A percentile compares a stretch with the other conserved stretches of the same genome.
Evolutionary conservation across 2,113 vertebrate species (phyloP).

Genomic region (Zosterops hypoxanthus): DNA sequence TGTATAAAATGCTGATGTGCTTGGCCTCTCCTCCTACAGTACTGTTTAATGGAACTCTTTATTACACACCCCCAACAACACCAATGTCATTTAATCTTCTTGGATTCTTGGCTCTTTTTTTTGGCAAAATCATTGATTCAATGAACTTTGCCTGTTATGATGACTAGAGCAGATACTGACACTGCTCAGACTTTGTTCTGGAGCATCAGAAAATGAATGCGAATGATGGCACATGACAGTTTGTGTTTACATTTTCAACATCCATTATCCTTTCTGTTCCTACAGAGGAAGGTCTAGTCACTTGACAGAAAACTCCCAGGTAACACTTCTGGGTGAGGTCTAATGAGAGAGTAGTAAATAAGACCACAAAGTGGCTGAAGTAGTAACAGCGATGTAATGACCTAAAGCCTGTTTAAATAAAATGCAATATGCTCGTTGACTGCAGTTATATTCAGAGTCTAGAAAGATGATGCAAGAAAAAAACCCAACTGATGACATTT

Average conservation of each 20-base stretch:
- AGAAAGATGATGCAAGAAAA: not conserved
- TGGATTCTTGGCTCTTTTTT: not conserved
- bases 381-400: not conserved
- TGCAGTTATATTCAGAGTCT: not conserved
- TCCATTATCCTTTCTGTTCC: not conserved
- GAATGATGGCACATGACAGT: not conserved
- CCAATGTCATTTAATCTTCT: not conserved
- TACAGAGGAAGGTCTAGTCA: not conserved
- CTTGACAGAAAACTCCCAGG: not conserved
- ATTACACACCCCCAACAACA: not conserved
- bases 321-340: not conserved
- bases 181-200: not conserved
- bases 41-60: not conserved
- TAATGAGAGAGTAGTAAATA: not conserved
- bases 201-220: not conserved
- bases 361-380: not conserved
- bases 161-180: not conserved
- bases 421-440: conserved; percentile 51
- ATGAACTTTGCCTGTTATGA: not conserved
- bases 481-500: not conserved
- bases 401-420: not conserved
- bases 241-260: not conserved
- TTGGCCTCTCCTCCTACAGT: not conserved
- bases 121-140: not conserved
- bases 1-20: not conserved